Percentiles rank a stretch among this genome's conserved stretches.
Conservation (phyloP, 35 echinoderm and acorn worm species). For the Apostichopus parvimensis region DNA sequence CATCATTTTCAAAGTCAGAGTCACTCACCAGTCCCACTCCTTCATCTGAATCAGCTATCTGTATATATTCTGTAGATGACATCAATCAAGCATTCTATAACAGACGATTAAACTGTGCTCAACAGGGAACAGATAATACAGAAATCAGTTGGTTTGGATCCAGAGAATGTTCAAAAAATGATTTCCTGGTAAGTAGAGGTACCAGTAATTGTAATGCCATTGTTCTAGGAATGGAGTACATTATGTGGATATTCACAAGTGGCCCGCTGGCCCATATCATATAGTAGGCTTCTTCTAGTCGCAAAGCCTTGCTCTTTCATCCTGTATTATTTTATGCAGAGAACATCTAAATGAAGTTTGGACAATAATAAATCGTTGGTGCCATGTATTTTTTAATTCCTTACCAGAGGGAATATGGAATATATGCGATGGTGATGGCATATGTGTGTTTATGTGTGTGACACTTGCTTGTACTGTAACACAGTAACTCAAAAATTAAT, state of each 20-base stretch:
- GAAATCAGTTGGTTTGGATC: constrained; percentile 28
- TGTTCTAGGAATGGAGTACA: too few species aligned
- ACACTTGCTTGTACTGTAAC: neutral
- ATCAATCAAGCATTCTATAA: constrained; percentile 27
- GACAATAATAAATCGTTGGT: too few species aligned
- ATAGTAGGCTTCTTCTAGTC: too few species aligned
- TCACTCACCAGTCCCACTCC: neutral
- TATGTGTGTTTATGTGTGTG: neutral
- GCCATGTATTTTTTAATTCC: too few species aligned
- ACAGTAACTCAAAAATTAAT: too few species aligned
- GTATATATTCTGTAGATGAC: constrained; percentile 21
- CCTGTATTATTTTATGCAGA: too few species aligned
- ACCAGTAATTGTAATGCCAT: too few species aligned
- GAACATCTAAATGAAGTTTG: too few species aligned
- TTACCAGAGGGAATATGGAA: neutral
- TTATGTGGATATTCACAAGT: too few species aligned
- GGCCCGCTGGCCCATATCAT: too few species aligned
- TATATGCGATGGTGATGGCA: neutral
- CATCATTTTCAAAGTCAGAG: constrained; percentile 41
- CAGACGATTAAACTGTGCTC: constrained; percentile 25
- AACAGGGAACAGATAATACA: constrained; percentile 24
- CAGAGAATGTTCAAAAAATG: neutral
- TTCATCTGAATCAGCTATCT: constrained; percentile 40
- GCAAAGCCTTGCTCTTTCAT: too few species aligned
- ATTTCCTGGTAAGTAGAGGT: neutral